Percentiles rank a stretch among this genome's conserved stretches.
These are phyloP conservation scores for Cavia porcellus DNA, from an alignment of 2,113 vertebrate genomes.

Conservation along the genomic window DNA sequence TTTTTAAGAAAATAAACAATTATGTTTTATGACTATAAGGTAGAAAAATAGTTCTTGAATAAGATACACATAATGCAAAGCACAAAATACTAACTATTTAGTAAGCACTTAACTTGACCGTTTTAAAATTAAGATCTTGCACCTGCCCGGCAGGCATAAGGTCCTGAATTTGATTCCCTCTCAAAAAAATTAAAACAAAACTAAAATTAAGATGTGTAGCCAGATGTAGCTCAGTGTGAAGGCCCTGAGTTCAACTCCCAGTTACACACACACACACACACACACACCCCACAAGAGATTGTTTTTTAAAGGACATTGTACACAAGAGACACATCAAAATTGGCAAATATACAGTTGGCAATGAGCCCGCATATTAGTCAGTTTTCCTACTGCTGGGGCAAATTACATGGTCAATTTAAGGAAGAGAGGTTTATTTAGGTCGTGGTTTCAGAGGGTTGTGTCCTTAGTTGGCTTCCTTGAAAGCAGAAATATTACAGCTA, in stretches of 20 bases:
- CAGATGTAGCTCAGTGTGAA: neutral
- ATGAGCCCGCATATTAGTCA: neutral
- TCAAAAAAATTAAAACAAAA: no score
- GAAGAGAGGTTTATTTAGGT: neutral
- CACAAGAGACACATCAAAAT: neutral
- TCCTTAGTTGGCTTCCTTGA: neutral
- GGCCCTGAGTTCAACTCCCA: neutral
- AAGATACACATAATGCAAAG: neutral
- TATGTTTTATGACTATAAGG: neutral
- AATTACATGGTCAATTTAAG: neutral
- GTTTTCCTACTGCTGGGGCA: neutral
- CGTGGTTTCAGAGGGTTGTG: neutral
- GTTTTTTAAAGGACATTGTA: neutral
- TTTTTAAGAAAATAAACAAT: constrained; percentile 23
- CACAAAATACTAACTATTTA: neutral
- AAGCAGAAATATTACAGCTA: neutral
- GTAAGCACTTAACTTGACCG: neutral
- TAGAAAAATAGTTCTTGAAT: constrained; percentile 18
- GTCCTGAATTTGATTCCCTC: no score
- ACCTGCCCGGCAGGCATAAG: no score
- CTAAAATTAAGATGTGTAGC: constrained; percentile 27
- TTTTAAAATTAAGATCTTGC: constrained; percentile 44
- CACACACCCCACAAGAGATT: neutral
- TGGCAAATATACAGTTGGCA: neutral
- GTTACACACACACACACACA: neutral